Conservation (phyloP, 2,888 invertebrate genomes). For the Mechanitis messenoides region DNA sequence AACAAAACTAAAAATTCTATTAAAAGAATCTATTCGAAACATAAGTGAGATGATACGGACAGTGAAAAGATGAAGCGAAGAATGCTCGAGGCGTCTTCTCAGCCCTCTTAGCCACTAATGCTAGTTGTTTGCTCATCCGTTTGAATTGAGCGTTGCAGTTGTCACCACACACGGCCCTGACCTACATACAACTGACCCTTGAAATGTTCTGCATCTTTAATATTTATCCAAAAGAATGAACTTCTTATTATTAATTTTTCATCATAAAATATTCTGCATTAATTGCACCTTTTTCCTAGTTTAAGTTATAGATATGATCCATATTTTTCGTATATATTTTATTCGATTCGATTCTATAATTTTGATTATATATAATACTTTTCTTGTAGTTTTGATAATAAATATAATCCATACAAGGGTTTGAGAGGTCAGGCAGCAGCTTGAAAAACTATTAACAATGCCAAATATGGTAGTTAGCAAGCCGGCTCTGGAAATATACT, state of each 20-base stretch:
- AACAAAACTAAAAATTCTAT: constrained; percentile 15
- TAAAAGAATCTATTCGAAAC: constrained; percentile 16
- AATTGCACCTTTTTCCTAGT: too few relatives aligned
- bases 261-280: too few relatives aligned
- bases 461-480: not conserved
- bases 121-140: constrained; percentile 27
- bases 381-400: not conserved
- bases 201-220: constrained; percentile 13
- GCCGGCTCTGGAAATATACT: not conserved
- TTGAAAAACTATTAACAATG: constrained; percentile 3
- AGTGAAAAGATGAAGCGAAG: constrained; percentile 17
- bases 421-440: constrained; percentile 1
- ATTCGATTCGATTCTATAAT: not conserved
- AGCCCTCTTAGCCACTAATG: constrained; percentile 25
- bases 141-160: constrained; percentile 25
- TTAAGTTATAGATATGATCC: too few relatives aligned
- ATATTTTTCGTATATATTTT: not conserved
- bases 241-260: not conserved
- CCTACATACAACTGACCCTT: constrained; percentile 21
- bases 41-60: constrained; percentile 5
- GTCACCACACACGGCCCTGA: constrained; percentile 24
- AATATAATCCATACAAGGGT: constrained; percentile 4
- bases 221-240: constrained; percentile 1
- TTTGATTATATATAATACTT: not conserved
- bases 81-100: constrained; percentile 18